Conservation (phyloP, 2,797 vertebrate genomes). For the Fistularia commersonii region DNA sequence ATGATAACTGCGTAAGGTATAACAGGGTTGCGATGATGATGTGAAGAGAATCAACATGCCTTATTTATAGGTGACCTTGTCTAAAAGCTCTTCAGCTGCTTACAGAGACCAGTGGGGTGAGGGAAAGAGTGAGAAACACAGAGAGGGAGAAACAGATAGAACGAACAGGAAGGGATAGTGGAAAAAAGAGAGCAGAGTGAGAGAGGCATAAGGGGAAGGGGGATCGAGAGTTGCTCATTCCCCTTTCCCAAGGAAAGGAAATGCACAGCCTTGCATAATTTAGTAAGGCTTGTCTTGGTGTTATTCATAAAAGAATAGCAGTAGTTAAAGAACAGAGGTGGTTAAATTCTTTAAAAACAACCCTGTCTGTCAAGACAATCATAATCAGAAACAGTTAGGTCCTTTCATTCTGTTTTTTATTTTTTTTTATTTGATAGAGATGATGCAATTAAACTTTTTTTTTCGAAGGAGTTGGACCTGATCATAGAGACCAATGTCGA, state of each 20-base stretch:
- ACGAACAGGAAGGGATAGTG: background rate
- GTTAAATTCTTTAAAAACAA: constrained; percentile 21
- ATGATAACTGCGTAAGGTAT: constrained; percentile 43
- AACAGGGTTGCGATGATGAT: constrained; percentile 58
- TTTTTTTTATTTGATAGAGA: background rate
- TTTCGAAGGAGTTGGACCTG: too few species aligned
- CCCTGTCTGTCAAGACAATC: constrained; percentile 10
- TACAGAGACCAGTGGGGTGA: constrained; percentile 40
- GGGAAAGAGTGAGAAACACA: constrained; percentile 1
- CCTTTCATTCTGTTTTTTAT: background rate
- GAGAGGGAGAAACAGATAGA: constrained; percentile 1
- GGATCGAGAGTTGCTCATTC: constrained; percentile 14
- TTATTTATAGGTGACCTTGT: constrained; percentile 77
- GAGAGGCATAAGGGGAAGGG: constrained; percentile 31
- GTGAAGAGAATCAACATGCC: constrained; percentile 63
- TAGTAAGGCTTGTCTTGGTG: constrained; percentile 43
- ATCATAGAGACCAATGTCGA: too few species aligned
- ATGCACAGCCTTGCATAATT: constrained; percentile 65
- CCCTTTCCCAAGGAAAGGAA: constrained; percentile 41
- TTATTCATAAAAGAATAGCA: constrained; percentile 50
- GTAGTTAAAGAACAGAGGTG: constrained; percentile 5
- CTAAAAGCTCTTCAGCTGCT: constrained; percentile 67
- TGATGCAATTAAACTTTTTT: too few species aligned
- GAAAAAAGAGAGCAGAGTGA: constrained; percentile 9
- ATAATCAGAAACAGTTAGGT: background rate